These are phyloP conservation scores for Myiotriccus ornatus DNA, from an alignment of 2,797 vertebrate species.

Conservation along the genomic window DNA sequence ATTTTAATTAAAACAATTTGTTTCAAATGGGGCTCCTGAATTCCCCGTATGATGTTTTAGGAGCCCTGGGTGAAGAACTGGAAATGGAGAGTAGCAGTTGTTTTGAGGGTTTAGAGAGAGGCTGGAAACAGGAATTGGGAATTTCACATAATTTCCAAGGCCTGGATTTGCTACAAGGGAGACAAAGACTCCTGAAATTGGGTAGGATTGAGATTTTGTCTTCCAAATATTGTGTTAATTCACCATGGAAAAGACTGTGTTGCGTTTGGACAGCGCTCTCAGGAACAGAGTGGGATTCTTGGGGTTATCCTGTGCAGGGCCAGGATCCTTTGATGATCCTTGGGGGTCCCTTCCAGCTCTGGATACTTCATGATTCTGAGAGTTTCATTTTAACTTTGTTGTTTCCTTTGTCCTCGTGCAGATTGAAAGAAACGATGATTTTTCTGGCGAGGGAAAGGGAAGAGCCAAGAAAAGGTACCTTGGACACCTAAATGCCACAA, in stretches of 20 bases:
- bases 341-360: not conserved
- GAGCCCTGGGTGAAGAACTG: slow-evolving; percentile 20
- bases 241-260: rapidly evolving
- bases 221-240: not conserved
- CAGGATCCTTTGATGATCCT: not conserved
- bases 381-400: not conserved
- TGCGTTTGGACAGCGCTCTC: rapidly evolving
- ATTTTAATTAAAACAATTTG: slow-evolving; percentile 74
- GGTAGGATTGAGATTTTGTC: not conserved
- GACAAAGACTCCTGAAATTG: not conserved
- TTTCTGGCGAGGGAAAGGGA: not conserved
- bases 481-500: rapidly evolving
- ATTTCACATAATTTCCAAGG: not conserved
- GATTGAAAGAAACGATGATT: not conserved
- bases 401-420: not conserved
- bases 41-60: slow-evolving; percentile 9
- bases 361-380: not conserved
- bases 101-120: not conserved
- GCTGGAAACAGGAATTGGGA: not conserved
- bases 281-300: not conserved
- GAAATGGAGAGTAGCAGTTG: not conserved
- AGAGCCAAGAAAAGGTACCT: not conserved
- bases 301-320: not conserved
- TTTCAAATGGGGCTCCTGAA: slow-evolving; percentile 56
- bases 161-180: not conserved